Conservation (phyloP, 2,113 vertebrate genomes). For the Micronisus gabar region DNA sequence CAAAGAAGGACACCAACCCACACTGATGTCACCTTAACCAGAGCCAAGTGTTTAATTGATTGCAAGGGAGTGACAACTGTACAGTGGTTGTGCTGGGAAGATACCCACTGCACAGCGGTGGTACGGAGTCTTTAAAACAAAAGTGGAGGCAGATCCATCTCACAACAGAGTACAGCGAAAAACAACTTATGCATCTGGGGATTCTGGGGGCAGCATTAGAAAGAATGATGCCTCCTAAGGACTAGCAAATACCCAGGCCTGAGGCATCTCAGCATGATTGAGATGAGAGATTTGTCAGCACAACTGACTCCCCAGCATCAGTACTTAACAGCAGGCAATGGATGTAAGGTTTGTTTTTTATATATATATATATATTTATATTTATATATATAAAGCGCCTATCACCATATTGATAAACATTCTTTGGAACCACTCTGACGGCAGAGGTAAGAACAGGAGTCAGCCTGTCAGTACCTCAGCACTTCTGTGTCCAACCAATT, state of each 20-base stretch:
- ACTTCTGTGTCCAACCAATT: neutral
- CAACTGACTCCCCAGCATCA: neutral
- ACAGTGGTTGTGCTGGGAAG: neutral
- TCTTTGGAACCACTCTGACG: conserved; percentile 17
- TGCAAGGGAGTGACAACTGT: neutral
- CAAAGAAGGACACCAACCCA: conserved; percentile 3
- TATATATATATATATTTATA: conserved; percentile 4
- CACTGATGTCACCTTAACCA: conserved; percentile 14
- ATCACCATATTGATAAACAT: conserved; percentile 13
- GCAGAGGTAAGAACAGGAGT: conserved; percentile 16
- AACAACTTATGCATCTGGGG: neutral
- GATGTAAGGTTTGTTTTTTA: conserved; percentile 20
- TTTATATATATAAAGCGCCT: conserved; percentile 31
- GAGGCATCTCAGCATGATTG: neutral
- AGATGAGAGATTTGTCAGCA: conserved; percentile 2
- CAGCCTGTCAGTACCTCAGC: neutral
- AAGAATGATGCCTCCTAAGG: neutral
- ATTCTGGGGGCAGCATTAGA: neutral
- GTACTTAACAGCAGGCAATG: conserved; percentile 29
- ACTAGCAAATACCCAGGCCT: conserved; percentile 3
- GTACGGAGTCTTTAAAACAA: neutral
- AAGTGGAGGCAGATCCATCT: neutral
- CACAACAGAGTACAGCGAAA: neutral
- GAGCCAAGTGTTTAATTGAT: conserved; percentile 30
- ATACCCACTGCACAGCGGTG: neutral